Conservation (phyloP, 2,113 vertebrate species). For the Rattus norvegicus region DNA sequence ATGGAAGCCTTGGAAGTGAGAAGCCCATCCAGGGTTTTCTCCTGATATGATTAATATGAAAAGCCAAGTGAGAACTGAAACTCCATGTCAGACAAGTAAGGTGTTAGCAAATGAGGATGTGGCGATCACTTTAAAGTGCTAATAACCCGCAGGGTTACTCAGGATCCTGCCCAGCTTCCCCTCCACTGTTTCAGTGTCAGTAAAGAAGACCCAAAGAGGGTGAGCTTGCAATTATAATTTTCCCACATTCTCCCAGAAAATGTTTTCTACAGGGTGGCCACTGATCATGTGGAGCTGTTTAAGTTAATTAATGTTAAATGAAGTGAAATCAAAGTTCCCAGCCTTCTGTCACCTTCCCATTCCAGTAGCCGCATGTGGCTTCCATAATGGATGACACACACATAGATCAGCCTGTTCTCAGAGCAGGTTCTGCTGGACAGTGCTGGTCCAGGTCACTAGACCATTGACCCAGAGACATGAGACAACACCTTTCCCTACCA, state of each 20-base stretch:
- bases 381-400: rapidly evolving
- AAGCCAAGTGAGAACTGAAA: not conserved
- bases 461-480: too few species aligned
- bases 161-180: not conserved
- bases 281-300: not conserved
- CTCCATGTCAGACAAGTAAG: not conserved
- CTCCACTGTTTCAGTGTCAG: not conserved
- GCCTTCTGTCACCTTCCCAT: too few species aligned
- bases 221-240: not conserved
- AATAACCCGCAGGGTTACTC: not conserved
- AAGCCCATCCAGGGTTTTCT: not conserved
- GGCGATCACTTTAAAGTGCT: not conserved
- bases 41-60: not conserved
- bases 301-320: not conserved
- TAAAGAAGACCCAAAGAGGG: not conserved
- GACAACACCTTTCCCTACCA: rapidly evolving
- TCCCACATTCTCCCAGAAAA: not conserved
- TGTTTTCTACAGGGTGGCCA: not conserved
- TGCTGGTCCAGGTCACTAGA: too few species aligned
- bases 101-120: not conserved
- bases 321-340: not conserved
- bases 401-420: rapidly evolving
- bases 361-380: not conserved
- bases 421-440: not conserved
- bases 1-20: not conserved